Evolutionary conservation across 2,113 vertebrate genomes (phyloP), one percentile per base, ranked within the genome.

Genomic region (Hippoglossus stenolepis): DNA sequence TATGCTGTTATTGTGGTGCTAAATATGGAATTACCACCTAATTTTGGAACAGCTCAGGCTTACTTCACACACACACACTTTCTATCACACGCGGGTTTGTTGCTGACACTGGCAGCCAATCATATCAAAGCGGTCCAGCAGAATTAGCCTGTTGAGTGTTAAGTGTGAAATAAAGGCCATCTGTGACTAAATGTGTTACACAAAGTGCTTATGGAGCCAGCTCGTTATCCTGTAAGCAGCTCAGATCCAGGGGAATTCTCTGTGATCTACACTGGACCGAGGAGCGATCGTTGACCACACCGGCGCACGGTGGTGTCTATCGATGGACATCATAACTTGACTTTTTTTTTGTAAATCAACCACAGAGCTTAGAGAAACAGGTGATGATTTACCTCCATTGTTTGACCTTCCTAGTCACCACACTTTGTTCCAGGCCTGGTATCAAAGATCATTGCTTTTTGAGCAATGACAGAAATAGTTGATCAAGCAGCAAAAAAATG

Each of bases 171-270:
- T 84, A 79, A 85, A 88, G 80, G 82, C 79, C 81, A 73, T 87
- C 75, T 89, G 90, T 82, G 84, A 89, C 82, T 26, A 88, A 85
- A 89, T 82, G 87, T 88, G 84, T 89, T 85, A 78, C 84, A 80
- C 82, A 82, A 83, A 84, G 73, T 71, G 70, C 60, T 76, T 2
- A 3, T 61, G 28, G 69, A 83, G 75, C 82, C 83, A 59, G 61
- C 65, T 85, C 10, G 49, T 90, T 89, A 88, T 90, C 87, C 83
- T 88, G 80, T 90, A 85, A 71, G 70, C 64, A 53, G 79, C 68
- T 70, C 61, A 79, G 78, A 83, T 86, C 71, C 76, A 83, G 87
- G 84, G 85, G 88, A 87, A 84, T 70, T 77, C 75, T 82, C 61
- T 65, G 31, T 31, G 85, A 84, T 85, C 82, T 63, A 57, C 1